Percentiles rank a stretch among this genome's conserved stretches.
Evolutionary conservation across 1,140 invertebrate species (phyloP).

Genomic region (Drosophila busckii): DNA sequence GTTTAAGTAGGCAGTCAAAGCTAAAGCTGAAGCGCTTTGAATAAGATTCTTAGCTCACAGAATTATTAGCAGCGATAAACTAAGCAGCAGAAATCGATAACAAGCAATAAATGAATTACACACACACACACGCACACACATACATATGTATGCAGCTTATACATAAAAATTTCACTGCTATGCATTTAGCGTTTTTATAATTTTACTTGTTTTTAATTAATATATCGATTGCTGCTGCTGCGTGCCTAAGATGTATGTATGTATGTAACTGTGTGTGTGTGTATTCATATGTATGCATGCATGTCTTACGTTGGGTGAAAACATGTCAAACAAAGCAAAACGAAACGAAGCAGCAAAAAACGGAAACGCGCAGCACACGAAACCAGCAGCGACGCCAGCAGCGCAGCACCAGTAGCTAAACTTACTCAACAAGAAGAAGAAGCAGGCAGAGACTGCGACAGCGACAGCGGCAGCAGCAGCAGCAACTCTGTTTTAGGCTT

Average conservation of each 20-base stretch:
- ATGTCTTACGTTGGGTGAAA: constrained; percentile 24
- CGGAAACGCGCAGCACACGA: constrained; percentile 53
- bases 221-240: constrained; percentile 50
- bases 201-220: constrained; percentile 55
- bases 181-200: constrained; percentile 11
- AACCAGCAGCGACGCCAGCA: constrained; percentile 3
- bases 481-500: constrained; percentile 26
- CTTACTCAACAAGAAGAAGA: not conserved
- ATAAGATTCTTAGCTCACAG: no score
- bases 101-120: not conserved
- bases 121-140: not conserved
- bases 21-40: no score
- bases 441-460: not conserved
- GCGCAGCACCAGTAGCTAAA: not conserved
- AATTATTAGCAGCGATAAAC: no score
- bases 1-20: no score
- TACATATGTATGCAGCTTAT: not conserved
- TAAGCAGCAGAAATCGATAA: constrained; percentile 12
- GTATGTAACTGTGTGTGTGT: constrained; percentile 10
- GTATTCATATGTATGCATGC: constrained; percentile 9
- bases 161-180: constrained; percentile 18
- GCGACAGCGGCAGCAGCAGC: constrained; percentile 1
- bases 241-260: constrained; percentile 1
- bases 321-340: constrained; percentile 53
- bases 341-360: constrained; percentile 33